phyloP scores from a whole-genome alignment of 2,888 invertebrate genomes.

The Meteorus cinctellus region DNA sequence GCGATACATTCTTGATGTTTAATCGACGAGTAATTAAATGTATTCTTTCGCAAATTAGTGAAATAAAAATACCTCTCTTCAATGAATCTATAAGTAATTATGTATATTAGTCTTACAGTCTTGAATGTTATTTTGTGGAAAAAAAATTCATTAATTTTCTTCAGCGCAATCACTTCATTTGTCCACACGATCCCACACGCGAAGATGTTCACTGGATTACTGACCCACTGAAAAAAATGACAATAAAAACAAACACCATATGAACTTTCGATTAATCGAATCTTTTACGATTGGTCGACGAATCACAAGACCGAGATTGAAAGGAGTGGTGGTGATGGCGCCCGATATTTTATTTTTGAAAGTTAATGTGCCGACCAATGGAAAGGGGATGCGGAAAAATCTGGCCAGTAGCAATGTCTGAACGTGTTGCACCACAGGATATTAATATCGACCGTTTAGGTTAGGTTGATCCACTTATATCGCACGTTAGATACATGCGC shows the following conservation, averaged over 20 bases:
- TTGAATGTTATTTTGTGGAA: not conserved
- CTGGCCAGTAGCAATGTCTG: too few species aligned
- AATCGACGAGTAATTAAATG: not conserved
- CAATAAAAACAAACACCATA: constrained; percentile 37
- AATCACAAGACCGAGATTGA: not conserved
- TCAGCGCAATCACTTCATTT: not conserved
- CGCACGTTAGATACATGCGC: too few species aligned
- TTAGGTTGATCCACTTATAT: too few species aligned
- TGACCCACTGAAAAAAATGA: constrained; percentile 32
- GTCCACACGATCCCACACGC: constrained; percentile 26
- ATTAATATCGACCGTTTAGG: too few species aligned
- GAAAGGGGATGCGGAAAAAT: too few species aligned
- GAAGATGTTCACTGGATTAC: constrained; percentile 36
- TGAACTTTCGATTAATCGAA: not conserved
- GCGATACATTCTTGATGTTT: not conserved
- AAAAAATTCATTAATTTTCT: not conserved
- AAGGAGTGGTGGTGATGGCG: not conserved
- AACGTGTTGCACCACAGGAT: too few species aligned
- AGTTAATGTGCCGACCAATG: too few species aligned
- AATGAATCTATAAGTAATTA: not conserved
- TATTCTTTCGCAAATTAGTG: not conserved
- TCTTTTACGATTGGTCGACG: not conserved
- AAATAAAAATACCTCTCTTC: constrained; percentile 1
- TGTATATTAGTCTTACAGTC: not conserved
- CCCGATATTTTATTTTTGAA: too few species aligned